Conservation (phyloP, 92 coral and sea anemone genomes). For the Bergia sp. region DNA sequence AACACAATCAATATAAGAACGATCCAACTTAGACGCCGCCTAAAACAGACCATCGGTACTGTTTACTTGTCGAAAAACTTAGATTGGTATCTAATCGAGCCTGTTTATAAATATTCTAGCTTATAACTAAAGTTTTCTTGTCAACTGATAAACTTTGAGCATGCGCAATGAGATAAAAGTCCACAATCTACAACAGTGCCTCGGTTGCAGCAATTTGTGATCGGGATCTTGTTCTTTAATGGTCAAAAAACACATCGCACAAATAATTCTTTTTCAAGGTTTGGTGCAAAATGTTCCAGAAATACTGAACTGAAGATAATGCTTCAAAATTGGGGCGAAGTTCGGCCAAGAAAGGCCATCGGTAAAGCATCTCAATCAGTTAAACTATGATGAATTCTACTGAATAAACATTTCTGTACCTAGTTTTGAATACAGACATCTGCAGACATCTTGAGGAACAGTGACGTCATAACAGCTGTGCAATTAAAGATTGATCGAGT, state of each 20-base stretch:
- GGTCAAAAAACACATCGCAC: not conserved
- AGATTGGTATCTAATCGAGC: too few species aligned
- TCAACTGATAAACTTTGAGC: too few species aligned
- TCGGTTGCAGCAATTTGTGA: not conserved
- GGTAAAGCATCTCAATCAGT: not conserved
- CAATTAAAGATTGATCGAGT: not conserved
- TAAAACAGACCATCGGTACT: too few species aligned
- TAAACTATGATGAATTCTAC: not conserved
- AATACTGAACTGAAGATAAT: not conserved
- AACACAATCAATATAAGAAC: too few species aligned
- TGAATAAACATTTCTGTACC: not conserved
- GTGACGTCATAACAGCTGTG: not conserved
- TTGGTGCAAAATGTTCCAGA: not conserved
- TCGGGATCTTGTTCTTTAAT: not conserved
- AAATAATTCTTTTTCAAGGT: not conserved
- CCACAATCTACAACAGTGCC: not conserved
- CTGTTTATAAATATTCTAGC: too few species aligned
- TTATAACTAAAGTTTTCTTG: too few species aligned
- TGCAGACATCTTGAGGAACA: not conserved
- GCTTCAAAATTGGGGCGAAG: not conserved
- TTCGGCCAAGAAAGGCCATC: not conserved
- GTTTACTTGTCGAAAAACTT: too few species aligned
- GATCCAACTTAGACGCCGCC: too few species aligned
- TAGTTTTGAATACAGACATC: not conserved
- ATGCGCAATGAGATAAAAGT: not conserved